Evolutionary conservation across 2,797 vertebrate species (phyloP).

Genomic region (Odontamblyopus lacepedii): DNA sequence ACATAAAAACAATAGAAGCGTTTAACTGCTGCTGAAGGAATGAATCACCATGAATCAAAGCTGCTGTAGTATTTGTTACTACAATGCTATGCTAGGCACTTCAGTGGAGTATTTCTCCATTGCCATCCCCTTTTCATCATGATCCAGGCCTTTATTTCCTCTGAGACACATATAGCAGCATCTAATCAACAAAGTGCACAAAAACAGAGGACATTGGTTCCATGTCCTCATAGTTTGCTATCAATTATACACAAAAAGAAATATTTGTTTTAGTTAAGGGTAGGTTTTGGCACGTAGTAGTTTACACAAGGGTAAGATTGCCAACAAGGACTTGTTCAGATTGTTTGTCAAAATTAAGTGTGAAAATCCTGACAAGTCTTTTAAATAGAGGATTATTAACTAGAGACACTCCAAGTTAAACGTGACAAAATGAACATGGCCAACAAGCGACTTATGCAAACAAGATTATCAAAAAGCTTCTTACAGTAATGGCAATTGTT

Average conservation of each 20-base stretch:
- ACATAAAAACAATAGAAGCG: slow-evolving; percentile 37
- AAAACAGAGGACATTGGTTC: slow-evolving; percentile 12
- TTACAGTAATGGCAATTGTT: not conserved
- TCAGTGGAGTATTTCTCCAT: slow-evolving; percentile 59
- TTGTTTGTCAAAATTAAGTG: slow-evolving; percentile 27
- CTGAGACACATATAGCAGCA: slow-evolving; percentile 43
- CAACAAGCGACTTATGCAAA: slow-evolving; percentile 18
- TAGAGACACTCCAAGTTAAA: slow-evolving; percentile 29
- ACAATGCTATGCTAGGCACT: slow-evolving; percentile 57
- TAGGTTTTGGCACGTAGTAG: slow-evolving; percentile 10
- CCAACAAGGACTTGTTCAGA: slow-evolving; percentile 17
- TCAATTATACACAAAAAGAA: slow-evolving; percentile 7
- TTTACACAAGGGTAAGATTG: slow-evolving; percentile 5
- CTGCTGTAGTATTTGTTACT: slow-evolving; percentile 57
- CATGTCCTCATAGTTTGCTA: slow-evolving; percentile 16
- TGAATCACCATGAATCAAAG: slow-evolving; percentile 55
- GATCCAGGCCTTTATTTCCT: slow-evolving; percentile 56
- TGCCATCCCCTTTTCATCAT: slow-evolving; percentile 67
- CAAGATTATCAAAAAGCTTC: not conserved
- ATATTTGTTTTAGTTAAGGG: slow-evolving; percentile 9
- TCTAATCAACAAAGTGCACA: slow-evolving; percentile 40
- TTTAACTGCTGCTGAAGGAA: slow-evolving; percentile 43
- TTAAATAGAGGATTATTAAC: slow-evolving; percentile 32
- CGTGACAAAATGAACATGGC: slow-evolving; percentile 16
- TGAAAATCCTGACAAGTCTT: slow-evolving; percentile 37